Base-by-base conservation (phyloP, 1,140 invertebrate genomes). In the Brachionus asplanchnoidis region DNA sequence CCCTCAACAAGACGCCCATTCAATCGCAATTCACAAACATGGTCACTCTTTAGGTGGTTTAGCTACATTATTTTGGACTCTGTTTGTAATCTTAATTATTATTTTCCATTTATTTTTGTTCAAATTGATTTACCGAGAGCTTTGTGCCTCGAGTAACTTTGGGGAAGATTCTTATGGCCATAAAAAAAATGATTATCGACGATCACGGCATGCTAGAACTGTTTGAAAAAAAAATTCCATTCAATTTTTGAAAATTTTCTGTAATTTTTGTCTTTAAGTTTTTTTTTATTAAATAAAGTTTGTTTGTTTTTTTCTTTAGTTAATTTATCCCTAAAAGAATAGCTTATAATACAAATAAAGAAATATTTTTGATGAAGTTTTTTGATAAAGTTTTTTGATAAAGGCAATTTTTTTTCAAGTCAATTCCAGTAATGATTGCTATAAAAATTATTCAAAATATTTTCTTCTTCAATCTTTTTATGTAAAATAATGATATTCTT, bases 71-170 rank as follows among this genome's bases (percentile, higher is more conserved):
- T 97, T 98, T 90, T 97, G 96, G 96, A 92, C 96, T 0, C 93
- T 94, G 17, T 94, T 98, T 86, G 93, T 93, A 87, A 93, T 95
- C 87, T 92, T 98, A 84, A 95, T 98, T 86, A 91, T 96, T 85
- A 92, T 97, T 85, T 98, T 98, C 90, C 96, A 98, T 91, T 90
- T 97, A 85, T 98, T 98, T 91, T 91, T 98, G 8, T 95, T 94
- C 90, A 95, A 96, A 90, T 91, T 98, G 78, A 95, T 98, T 86
- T 94, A 82, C 14, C 9, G 79, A 23, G 79, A 82, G n/a, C 44
- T 77, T 14, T 77, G 73, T 77, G 73, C 8, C 12, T 53, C 73
- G 26, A 46, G 26, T 14, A 77, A 77, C 26, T 20, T 20, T 46
- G 44, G 42, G 0, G 7, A 77, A 12, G 42, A 32, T 50, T 77